Evolutionary conservation across 1,140 invertebrate species (phyloP).

Genomic region (Nasonia longicornis): DNA sequence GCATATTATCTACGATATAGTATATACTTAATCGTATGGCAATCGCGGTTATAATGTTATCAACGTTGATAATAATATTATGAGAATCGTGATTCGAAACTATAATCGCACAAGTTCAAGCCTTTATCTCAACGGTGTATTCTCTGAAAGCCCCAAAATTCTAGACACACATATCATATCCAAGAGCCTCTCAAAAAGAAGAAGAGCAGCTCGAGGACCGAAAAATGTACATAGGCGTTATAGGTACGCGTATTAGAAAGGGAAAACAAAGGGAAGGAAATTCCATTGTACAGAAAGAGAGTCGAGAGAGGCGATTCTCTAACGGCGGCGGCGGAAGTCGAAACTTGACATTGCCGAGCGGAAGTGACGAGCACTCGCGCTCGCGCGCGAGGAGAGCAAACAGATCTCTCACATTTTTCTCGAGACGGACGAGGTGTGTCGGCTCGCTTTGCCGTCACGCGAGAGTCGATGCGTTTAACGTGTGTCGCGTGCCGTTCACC

Average conservation of each 20-base stretch:
- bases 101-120: neutral
- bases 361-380: slow-evolving; percentile 61
- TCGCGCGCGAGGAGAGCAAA: slow-evolving; percentile 57
- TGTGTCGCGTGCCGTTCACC: slow-evolving; percentile 56
- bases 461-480: neutral
- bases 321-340: slow-evolving; percentile 62
- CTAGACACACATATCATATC: no score
- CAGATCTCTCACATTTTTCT: slow-evolving; percentile 60
- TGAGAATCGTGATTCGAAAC: neutral
- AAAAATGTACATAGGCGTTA: slow-evolving; percentile 4
- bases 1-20: neutral
- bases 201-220: neutral
- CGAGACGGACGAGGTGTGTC: slow-evolving; percentile 66
- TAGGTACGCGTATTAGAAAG: slow-evolving; percentile 18
- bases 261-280: slow-evolving; percentile 40
- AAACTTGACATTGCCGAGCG: slow-evolving; percentile 68
- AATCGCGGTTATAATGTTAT: slow-evolving; percentile 10
- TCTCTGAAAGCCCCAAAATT: no score
- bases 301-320: slow-evolving; percentile 30
- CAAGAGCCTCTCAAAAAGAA: neutral
- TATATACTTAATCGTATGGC: neutral
- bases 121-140: no score
- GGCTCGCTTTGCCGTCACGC: slow-evolving; percentile 26
- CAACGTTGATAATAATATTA: slow-evolving; percentile 8
- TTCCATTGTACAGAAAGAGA: slow-evolving; percentile 27